A percentile compares a stretch with the other conserved stretches of the same genome.
phyloP scores from a whole-genome alignment of 1,140 invertebrate genomes.

The Drosophila nasuta region DNA sequence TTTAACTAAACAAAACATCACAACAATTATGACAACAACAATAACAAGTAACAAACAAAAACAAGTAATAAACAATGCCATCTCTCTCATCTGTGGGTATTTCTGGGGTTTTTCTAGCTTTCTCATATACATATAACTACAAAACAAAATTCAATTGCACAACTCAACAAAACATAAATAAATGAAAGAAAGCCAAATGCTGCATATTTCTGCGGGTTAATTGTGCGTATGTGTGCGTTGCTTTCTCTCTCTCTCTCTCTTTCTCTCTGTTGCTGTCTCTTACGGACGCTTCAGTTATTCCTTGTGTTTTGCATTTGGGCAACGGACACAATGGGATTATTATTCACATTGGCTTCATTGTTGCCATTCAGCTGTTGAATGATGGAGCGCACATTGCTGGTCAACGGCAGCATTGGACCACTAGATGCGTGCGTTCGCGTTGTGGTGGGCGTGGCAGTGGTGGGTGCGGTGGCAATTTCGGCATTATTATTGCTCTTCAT shows the following conservation, averaged over 20 bases:
- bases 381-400: constrained; percentile 77
- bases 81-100: neutral
- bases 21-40: constrained; percentile 69
- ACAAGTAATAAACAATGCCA: constrained; percentile 40
- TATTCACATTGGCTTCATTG: constrained; percentile 51
- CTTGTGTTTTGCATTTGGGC: constrained; percentile 41
- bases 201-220: constrained; percentile 29
- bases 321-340: constrained; percentile 44
- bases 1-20: constrained; percentile 78
- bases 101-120: constrained; percentile 1
- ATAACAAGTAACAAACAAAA: constrained; percentile 62
- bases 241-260: neutral
- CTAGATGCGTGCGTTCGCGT: constrained; percentile 22
- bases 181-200: constrained; percentile 33
- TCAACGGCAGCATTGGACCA: constrained; percentile 56
- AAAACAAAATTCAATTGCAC: constrained; percentile 41
- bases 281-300: constrained; percentile 29
- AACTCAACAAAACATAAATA: constrained; percentile 22
- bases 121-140: constrained; percentile 25
- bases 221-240: constrained; percentile 4
- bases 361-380: constrained; percentile 72
- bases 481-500: constrained; percentile 85
- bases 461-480: neutral
- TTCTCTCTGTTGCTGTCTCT: neutral
- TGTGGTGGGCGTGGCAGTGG: neutral